A percentile compares a stretch with the other conserved stretches of the same genome.
These are phyloP conservation scores for Drosophila navojoa DNA, from an alignment of 1,140 invertebrate genomes.

Conservation along the genomic window DNA sequence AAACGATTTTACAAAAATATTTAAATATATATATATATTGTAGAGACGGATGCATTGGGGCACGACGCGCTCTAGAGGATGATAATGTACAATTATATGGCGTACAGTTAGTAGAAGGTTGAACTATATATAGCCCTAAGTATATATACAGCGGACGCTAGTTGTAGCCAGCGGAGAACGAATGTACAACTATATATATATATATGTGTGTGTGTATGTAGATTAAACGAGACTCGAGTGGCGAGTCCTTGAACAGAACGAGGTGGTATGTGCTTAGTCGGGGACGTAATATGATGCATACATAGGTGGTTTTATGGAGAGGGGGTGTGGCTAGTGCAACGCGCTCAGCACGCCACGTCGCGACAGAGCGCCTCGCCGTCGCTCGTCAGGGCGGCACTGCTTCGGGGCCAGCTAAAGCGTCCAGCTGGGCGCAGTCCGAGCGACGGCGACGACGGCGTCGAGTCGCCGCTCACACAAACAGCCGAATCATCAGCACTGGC, in stretches of 20 bases:
- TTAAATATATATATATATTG: neutral
- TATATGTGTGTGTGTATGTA: neutral
- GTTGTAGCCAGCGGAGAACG: conserved; percentile 40
- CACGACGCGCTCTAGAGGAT: neutral
- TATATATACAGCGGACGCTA: conserved; percentile 23
- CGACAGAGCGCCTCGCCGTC: conserved; percentile 43
- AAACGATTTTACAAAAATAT: conserved; percentile 76
- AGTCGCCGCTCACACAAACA: conserved; percentile 63
- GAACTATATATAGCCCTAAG: conserved; percentile 17
- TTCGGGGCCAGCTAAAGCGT: conserved; percentile 43
- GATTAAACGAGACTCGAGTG: conserved; percentile 40
- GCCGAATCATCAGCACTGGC: conserved; percentile 66
- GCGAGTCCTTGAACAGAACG: conserved; percentile 64
- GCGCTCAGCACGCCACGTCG: conserved; percentile 65
- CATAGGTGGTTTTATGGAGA: conserved; percentile 17
- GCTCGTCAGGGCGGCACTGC: conserved; percentile 28
- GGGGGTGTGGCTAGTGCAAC: conserved; percentile 10
- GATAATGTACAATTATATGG: conserved; percentile 37
- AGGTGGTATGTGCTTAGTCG: conserved; percentile 32
- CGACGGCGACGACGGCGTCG: conserved; percentile 55
- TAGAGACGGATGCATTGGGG: neutral
- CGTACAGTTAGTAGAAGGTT: conserved; percentile 24
- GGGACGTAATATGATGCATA: neutral
- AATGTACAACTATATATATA: conserved; percentile 59
- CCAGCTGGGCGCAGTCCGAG: conserved; percentile 23